Evolutionary conservation across 1,140 invertebrate species (phyloP).

Genomic region (Ectropis grisescens): DNA sequence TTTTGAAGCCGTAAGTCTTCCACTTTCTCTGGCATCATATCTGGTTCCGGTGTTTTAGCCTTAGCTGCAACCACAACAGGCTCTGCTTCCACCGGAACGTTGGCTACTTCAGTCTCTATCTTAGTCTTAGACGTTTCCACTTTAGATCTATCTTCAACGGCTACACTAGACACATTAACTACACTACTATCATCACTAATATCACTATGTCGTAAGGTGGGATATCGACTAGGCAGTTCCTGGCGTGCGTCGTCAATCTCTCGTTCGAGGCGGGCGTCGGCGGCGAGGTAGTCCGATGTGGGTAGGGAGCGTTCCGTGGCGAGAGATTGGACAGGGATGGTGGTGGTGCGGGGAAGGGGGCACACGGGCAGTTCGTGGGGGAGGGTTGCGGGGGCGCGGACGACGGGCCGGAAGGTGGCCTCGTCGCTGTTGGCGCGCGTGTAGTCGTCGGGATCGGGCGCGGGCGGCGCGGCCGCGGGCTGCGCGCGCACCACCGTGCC

Average conservation of each 20-base stretch:
- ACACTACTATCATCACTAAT: too few species aligned
- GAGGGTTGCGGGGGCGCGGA: constrained; percentile 47
- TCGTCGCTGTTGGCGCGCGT: constrained; percentile 76
- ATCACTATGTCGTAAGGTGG: too few species aligned
- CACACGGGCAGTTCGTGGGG: constrained; percentile 14
- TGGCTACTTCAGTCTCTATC: too few species aligned
- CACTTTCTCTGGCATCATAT: too few species aligned
- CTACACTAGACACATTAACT: too few species aligned
- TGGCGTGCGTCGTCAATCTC: constrained; percentile 14
- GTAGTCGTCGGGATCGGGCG: constrained; percentile 65
- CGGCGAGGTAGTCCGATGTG: not conserved
- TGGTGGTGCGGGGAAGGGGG: constrained; percentile 42
- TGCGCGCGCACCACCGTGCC: constrained; percentile 74
- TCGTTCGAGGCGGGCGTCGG: constrained; percentile 4
- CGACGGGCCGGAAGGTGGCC: constrained; percentile 73
- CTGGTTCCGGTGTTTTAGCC: too few species aligned
- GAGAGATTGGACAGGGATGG: constrained; percentile 45
- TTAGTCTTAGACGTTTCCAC: not conserved
- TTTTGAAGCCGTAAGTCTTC: too few species aligned
- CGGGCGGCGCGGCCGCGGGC: constrained; percentile 58
- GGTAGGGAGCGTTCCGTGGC: constrained; percentile 15
- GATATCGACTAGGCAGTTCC: too few species aligned
- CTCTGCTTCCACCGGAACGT: too few species aligned
- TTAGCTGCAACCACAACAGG: too few species aligned
- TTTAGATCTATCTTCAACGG: not conserved